Percentiles rank a stretch among this genome's conserved stretches.
Evolutionary conservation across 2,888 invertebrate species (phyloP).

Genomic region (Ceraclea dissimilis): DNA sequence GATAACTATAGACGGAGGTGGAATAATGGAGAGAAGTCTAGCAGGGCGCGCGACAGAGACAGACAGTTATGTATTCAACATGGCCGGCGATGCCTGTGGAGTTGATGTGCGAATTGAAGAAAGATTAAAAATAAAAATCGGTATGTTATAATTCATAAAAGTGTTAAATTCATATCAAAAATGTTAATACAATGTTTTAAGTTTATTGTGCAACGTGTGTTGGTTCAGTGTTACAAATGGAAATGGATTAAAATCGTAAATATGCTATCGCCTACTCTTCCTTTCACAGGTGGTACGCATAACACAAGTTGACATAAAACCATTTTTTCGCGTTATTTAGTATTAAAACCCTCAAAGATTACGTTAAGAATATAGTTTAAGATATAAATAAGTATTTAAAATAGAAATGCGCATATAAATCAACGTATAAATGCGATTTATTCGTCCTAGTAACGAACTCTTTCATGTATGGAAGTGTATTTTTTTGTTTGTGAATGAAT

Average conservation of each 20-base stretch:
- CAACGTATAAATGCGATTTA: background rate
- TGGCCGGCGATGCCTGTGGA: constrained; percentile 83
- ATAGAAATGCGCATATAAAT: background rate
- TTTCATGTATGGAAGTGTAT: background rate
- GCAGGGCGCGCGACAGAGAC: constrained; percentile 10
- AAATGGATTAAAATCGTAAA: constrained; percentile 10
- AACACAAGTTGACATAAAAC: constrained; percentile 26
- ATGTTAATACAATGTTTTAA: constrained; percentile 10
- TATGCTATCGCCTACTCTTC: constrained; percentile 35
- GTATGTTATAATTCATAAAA: constrained; percentile 52
- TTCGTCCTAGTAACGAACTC: background rate
- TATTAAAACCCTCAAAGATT: background rate
- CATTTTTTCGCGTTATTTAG: constrained; percentile 10
- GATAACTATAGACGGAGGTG: background rate
- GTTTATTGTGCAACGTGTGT: constrained; percentile 11
- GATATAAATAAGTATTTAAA: background rate
- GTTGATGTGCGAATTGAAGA: constrained; percentile 88
- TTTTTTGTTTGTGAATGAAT: constrained; percentile 1
- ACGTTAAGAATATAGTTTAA: background rate
- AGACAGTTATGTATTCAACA: constrained; percentile 77
- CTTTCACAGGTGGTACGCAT: constrained; percentile 45
- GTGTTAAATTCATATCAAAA: constrained; percentile 22
- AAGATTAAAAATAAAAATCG: constrained; percentile 90
- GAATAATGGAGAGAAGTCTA: constrained; percentile 2
- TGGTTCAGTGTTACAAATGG: constrained; percentile 14